Percentiles rank a stretch among this genome's conserved stretches.
phyloP scores from a whole-genome alignment of 2,797 vertebrate genomes.

The Synanceia verrucosa region DNA sequence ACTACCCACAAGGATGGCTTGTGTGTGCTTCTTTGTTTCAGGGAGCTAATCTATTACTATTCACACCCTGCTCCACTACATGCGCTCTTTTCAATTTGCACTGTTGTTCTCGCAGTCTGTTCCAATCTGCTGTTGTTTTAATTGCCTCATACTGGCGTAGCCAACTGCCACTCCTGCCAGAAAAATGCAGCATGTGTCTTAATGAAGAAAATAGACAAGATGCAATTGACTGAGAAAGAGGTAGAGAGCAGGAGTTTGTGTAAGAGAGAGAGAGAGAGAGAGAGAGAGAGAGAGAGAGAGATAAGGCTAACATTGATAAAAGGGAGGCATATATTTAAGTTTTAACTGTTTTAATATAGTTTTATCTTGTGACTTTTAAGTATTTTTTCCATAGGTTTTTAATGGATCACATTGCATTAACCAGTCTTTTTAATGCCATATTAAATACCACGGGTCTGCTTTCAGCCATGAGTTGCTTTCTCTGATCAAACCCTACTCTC shows the following conservation, averaged over 20 bases:
- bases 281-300: neutral
- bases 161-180: conserved; percentile 74
- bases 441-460: conserved; percentile 31
- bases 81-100: conserved; percentile 76
- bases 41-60: conserved; percentile 76
- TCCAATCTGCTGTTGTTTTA: conserved; percentile 83
- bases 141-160: conserved; percentile 77
- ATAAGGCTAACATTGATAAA: neutral
- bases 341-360: neutral
- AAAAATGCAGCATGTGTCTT: conserved; percentile 72
- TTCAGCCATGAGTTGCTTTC: conserved; percentile 9
- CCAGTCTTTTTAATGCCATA: conserved; percentile 26
- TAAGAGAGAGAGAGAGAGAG: neutral
- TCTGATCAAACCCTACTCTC: conserved; percentile 1
- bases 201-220: conserved; percentile 78
- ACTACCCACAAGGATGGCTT: conserved; percentile 36
- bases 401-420: conserved; percentile 2
- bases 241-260: neutral
- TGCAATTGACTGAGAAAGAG: conserved; percentile 59
- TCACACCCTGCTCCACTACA: conserved; percentile 69
- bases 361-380: neutral
- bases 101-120: conserved; percentile 78
- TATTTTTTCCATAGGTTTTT: neutral
- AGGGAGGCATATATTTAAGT: neutral
- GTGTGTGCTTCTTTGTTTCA: conserved; percentile 60